Evolutionary conservation across 2,113 vertebrate species (phyloP), one percentile per base, ranked within the genome.

Genomic region (Hirundichthys speculiger): DNA sequence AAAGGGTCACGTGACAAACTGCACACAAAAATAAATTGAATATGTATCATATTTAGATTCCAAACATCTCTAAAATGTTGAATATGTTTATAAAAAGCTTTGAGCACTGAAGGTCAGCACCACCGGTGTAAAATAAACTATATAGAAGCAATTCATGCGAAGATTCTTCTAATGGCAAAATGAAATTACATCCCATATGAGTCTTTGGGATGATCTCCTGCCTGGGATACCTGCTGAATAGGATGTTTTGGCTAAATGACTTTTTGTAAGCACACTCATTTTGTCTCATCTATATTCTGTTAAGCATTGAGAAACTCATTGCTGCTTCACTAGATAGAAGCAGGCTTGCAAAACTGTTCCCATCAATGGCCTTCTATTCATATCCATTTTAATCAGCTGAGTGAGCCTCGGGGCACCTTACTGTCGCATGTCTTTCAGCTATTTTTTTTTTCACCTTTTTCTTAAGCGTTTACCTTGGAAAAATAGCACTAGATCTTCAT

Each of bases 191-290:
- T 60, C 63, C 55, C 58, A 45, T 52, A 16, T 54, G 54, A 55
- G 63, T 45, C 61, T 77, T 72, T 58, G 45, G 45, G 71, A 57
- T 58, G 75, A 56, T 67, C 74, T 70, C 60, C 24, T 51, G 1
- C 70, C 30, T 54, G 21, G 46, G 41, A 76, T 74, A 68, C 64
- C 57, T 78, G 80, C 85, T 80, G 83, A 90, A 85, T 79, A 69
- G 45, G 77, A 79, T 63, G 46, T 63, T 79, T 77, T 67, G 69
- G 55, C 74, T 68, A 77, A 81, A 84, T 86, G 56, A 74, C 78
- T 76, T 88, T 83, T 85, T 77, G 80, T 82, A 90, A 83, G 63
- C 75, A 80, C 63, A 67, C 80, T 81, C 85, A 86, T 90, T 88
- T 77, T 63, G 56, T 64, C 75, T 75, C 54, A 85, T 90, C 77